Evolutionary conservation across 2,797 vertebrate species (phyloP), one percentile per base, ranked within the genome.

Genomic region (Hemibagrus guttatus): DNA sequence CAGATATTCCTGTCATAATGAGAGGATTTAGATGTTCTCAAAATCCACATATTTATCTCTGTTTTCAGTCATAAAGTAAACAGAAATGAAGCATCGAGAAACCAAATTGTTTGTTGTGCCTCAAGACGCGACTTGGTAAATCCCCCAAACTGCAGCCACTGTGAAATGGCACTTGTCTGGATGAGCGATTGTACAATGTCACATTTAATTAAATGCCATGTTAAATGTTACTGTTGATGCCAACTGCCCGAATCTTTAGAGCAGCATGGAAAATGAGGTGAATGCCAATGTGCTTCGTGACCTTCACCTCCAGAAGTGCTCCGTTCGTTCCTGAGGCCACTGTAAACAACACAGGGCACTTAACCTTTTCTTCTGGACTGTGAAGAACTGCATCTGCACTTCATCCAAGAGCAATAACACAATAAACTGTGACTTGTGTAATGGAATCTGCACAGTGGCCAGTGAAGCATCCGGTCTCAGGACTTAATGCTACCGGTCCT

Each of bases 391-490:
- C 87, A 79, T 87, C 74, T 85, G 87, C 91, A 87, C 85, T 90
- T 93, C 89, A 93, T 92, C 91, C 90, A 91, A 90, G 90, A 93
- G 94, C 94, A 93, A 94, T 94, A 92, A 90, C 86, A 91, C 93
- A 91, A 81, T 63, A 9, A 93, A 94, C 93, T 93, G 91, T 86
- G 87, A 89, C 81, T 31, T 88, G 89, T 85, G 90, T 87, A 91
- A 89, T 90, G 49, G 54, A 19, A 75, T 75, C 74, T 74, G 71
- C 39, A 6, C 42, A n/a, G 71, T 72, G 71, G 42, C 3, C 9
- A 21, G n/a, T 49, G 14, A 63, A n/a, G 58, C 21, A 8, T 59
- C 49, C 74, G 4, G 74, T 76, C 49, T 9, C 28, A 8, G 16
- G 17, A 35, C 7, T 19, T 78, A 78, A 56, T 31, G 52, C 16